Conservation (phyloP, 2,113 vertebrate species). For the Corythornis madagascariensis region DNA sequence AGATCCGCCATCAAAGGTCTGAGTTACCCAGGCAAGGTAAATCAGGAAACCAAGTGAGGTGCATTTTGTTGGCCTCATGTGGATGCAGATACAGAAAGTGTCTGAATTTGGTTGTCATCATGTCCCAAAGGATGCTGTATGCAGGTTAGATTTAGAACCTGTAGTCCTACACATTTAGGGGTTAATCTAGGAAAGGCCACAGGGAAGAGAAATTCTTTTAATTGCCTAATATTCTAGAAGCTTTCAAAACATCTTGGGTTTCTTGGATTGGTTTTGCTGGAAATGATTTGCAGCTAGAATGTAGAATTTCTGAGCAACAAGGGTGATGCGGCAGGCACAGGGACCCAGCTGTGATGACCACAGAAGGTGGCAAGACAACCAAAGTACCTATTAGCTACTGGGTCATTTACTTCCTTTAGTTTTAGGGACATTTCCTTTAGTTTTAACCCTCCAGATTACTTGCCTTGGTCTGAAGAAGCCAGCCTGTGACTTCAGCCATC, state of each 20-base stretch:
- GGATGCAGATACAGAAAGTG: background rate
- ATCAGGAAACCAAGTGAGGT: background rate
- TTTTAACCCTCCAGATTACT: background rate
- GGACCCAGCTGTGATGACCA: background rate
- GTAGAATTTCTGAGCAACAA: background rate
- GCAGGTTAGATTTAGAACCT: background rate
- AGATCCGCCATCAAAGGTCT: background rate
- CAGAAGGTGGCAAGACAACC: background rate
- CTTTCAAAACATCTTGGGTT: background rate
- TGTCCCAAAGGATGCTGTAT: background rate
- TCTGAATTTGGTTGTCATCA: background rate
- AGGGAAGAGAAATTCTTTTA: background rate
- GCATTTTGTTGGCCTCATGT: background rate
- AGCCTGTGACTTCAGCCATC: background rate
- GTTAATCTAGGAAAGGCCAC: background rate
- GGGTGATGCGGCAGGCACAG: background rate
- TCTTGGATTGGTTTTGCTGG: background rate
- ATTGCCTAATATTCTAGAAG: background rate
- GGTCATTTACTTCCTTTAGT: background rate
- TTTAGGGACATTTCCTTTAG: background rate
- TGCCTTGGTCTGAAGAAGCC: slow-evolving; percentile 11
- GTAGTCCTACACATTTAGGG: background rate
- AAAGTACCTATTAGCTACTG: background rate
- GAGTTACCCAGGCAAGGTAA: background rate
- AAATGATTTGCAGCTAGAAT: background rate